Conservation (phyloP, 2,113 vertebrate genomes). For the Channa argus region DNA sequence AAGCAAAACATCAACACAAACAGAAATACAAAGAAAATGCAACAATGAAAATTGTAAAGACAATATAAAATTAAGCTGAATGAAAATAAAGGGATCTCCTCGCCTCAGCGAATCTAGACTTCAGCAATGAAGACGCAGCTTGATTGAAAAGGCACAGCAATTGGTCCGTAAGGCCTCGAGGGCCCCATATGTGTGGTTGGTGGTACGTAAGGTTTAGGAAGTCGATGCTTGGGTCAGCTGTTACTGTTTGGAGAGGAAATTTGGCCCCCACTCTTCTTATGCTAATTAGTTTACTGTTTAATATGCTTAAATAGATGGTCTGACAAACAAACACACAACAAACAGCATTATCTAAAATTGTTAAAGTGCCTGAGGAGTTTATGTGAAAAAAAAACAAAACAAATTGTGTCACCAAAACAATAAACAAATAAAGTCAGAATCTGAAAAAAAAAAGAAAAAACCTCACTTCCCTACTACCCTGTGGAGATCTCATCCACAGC, state of each 20-base stretch:
- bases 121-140: constrained; percentile 94
- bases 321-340: not conserved
- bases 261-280: not conserved
- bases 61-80: constrained; percentile 62
- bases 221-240: not conserved
- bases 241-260: not conserved
- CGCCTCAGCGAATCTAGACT: constrained; percentile 98
- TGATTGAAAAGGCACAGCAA: constrained; percentile 70
- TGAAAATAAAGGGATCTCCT: constrained; percentile 77
- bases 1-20: constrained; percentile 37
- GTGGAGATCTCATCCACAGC: no score
- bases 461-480: no score
- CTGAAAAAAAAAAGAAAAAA: no score
- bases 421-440: no score
- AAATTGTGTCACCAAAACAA: not conserved
- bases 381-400: not conserved
- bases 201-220: not conserved
- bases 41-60: not conserved
- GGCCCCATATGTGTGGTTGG: not conserved
- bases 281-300: not conserved
- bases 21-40: constrained; percentile 20
- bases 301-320: not conserved
- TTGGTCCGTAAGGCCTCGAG: constrained; percentile 22
- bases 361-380: not conserved
- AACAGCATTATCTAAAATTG: not conserved